A percentile compares a stretch with the other conserved stretches of the same genome.
These are phyloP conservation scores for Ciona savignyi DNA, from an alignment of 23 tunicate genomes.

Conservation along the genomic window DNA sequence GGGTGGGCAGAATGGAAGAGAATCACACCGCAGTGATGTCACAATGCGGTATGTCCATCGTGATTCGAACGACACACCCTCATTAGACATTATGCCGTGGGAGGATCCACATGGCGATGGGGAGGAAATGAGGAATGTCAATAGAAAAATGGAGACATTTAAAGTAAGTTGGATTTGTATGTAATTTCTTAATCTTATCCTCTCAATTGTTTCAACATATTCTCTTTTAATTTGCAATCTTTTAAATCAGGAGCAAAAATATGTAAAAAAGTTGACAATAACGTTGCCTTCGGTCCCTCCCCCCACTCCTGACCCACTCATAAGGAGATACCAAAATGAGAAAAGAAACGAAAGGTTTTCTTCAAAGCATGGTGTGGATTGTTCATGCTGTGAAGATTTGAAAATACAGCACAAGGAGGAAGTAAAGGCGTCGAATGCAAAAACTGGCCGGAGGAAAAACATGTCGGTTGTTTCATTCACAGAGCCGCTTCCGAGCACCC, in stretches of 20 bases:
- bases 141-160: too few relatives aligned
- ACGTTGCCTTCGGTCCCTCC: slow-evolving; percentile 37
- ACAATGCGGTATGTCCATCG: slow-evolving; percentile 47
- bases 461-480: background rate
- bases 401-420: background rate
- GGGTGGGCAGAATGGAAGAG: too few relatives aligned
- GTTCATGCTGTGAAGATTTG: background rate
- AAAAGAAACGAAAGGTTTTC: background rate
- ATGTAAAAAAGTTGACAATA: slow-evolving; percentile 24
- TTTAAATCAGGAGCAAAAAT: background rate
- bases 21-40: too few relatives aligned
- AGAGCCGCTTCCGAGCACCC: background rate
- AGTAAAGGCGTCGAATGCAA: background rate
- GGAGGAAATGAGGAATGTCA: too few relatives aligned
- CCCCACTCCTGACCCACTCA: slow-evolving; percentile 25
- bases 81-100: slow-evolving; percentile 36
- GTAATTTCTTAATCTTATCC: too few relatives aligned
- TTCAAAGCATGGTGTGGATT: background rate
- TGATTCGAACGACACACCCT: slow-evolving; percentile 38
- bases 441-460: background rate
- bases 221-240: background rate
- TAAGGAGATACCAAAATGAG: background rate
- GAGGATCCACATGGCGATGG: slow-evolving; percentile 3
- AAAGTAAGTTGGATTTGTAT: too few relatives aligned
- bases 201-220: too few relatives aligned